Evolutionary conservation across 2,797 vertebrate species (phyloP).

Genomic region (Peromyscus eremicus): DNA sequence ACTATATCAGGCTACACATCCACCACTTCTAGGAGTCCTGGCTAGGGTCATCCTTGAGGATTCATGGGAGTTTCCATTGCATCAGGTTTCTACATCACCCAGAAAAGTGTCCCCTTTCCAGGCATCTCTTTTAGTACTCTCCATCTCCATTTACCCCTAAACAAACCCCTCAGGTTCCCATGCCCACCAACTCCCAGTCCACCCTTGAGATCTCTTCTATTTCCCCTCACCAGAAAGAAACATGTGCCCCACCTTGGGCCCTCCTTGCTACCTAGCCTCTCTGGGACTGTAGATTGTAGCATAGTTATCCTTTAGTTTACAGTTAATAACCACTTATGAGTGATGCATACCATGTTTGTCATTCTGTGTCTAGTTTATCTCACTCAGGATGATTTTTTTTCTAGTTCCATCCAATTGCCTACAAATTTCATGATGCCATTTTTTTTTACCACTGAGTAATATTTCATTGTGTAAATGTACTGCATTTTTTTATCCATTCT

Average conservation of each 20-base stretch:
- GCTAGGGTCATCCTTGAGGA: background rate
- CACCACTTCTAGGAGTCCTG: background rate
- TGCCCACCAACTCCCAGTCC: background rate
- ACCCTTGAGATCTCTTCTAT: background rate
- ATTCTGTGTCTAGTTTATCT: background rate
- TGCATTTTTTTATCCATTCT: background rate
- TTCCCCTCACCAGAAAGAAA: background rate
- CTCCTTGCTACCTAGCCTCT: background rate
- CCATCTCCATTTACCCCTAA: background rate
- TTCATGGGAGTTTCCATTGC: background rate
- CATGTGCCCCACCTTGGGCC: accelerated
- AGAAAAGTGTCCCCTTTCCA: background rate
- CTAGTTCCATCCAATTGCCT: background rate
- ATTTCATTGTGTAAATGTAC: background rate
- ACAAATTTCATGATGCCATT: background rate
- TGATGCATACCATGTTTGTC: background rate
- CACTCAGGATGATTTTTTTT: background rate
- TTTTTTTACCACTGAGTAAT: background rate
- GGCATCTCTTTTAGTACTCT: background rate
- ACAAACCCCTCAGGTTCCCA: background rate
- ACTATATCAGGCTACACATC: background rate
- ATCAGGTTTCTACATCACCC: background rate
- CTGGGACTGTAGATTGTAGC: background rate
- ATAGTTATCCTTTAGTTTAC: background rate
- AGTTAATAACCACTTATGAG: background rate